Evolutionary conservation across 2,888 invertebrate species (phyloP).

Genomic region (Mimachlamys varia): DNA sequence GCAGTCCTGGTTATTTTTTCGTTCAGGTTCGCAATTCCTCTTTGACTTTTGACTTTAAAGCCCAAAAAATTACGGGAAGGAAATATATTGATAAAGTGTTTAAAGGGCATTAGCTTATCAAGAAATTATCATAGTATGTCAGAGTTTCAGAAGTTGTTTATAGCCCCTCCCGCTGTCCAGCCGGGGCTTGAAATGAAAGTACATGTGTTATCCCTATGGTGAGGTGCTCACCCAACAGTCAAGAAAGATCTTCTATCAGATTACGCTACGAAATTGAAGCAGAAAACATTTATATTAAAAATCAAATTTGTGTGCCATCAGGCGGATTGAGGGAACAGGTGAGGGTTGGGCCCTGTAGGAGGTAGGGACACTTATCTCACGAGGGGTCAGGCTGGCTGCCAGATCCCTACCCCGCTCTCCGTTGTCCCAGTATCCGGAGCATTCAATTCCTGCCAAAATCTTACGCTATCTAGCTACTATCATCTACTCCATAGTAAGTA

Average conservation of each 20-base stretch:
- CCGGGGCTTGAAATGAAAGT: conserved; percentile 51
- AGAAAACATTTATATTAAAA: conserved; percentile 52
- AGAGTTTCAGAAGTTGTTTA: conserved; percentile 46
- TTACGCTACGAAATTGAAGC: conserved; percentile 46
- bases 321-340: conserved; percentile 46
- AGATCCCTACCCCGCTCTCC: conserved; percentile 2
- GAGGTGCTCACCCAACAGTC: conserved; percentile 43
- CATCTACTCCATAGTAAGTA: conserved; percentile 18
- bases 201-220: conserved; percentile 48
- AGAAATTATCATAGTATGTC: conserved; percentile 43
- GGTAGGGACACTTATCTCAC: conserved; percentile 39
- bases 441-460: conserved; percentile 10
- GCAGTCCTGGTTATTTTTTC: conserved; percentile 5
- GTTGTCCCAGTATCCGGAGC: conserved; percentile 16
- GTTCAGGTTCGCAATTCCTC: conserved; percentile 39
- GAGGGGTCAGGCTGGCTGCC: conserved; percentile 36
- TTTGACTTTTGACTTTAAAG: conserved; percentile 52
- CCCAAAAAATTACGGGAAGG: conserved; percentile 47
- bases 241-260: conserved; percentile 42
- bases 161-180: conserved; percentile 39
- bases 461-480: conserved; percentile 31
- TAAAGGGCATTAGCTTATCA: conserved; percentile 50
- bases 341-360: conserved; percentile 37
- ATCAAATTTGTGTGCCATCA: conserved; percentile 47
- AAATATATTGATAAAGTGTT: conserved; percentile 46